Base-by-base conservation (phyloP, 2,888 invertebrate species). In the Stenolophus ochropezus region DNA sequence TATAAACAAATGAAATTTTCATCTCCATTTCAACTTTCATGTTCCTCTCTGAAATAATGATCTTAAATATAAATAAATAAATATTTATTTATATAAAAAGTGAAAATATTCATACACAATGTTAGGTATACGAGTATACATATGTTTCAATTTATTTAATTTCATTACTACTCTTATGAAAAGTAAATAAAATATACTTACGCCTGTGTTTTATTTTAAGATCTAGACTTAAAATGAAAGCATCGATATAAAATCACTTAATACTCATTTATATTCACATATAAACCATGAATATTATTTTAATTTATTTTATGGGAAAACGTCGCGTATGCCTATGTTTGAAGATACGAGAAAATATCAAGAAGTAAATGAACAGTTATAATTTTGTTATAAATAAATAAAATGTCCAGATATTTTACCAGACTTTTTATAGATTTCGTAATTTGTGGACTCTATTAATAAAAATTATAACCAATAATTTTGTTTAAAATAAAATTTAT, bases 341-440 rank as follows among this genome's bases (percentile, higher is more conserved):
- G 8, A 42, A 42, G 4, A 42, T 42, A 42, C 11, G 4, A 23
- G 61, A n/a, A 2, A 14, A 61, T 61, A 61, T 61, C 2, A 6
- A 27, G 65, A 69, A 61, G 27, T 69, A 69, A 69, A 33, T 69
- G 33, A 69, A 69, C 65, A 0, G 14, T 61, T 33, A 6, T 33
- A 16, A 69, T 42, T 18, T 33, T 69, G 27, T 69, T 27, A 69
- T 69, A 33, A 33, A 5, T 18, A 69, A 69, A 33, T 69, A 33
- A 69, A 33, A 18, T 2, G 33, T 11, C 27, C n/a, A 2, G 65
- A 33, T 69, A 69, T 33, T 69, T 61, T 69, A 18, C 65, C 65
- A 69, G 42, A 6, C 42, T 18, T 42, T 27, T 42, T 18, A 69
- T 69, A 69, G 65, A 69, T 18, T 33, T 69, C 33, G 33, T 33